Conservation (phyloP, 2,888 invertebrate genomes). For the Emmelina monodactyla region DNA sequence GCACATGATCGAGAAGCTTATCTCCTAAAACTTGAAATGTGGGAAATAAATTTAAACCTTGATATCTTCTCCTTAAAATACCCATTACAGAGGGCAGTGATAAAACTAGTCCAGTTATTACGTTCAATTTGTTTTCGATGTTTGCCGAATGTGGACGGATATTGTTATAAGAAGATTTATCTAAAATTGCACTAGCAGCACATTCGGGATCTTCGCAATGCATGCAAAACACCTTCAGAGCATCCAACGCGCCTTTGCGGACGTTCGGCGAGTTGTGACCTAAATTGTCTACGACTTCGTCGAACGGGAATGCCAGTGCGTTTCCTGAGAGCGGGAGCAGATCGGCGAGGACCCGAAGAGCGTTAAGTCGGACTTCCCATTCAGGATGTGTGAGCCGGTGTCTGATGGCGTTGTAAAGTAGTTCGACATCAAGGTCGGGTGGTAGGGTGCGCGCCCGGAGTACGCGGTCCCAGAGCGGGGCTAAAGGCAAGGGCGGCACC, state of each 20-base stretch:
- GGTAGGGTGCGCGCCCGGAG: slow-evolving; percentile 77
- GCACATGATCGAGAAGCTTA: slow-evolving; percentile 56
- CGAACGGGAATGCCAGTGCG: slow-evolving; percentile 74
- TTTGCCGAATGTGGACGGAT: slow-evolving; percentile 61
- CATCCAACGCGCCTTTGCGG: slow-evolving; percentile 80
- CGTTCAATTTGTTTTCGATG: slow-evolving; percentile 55
- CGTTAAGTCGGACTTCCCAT: slow-evolving; percentile 85
- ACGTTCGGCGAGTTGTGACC: slow-evolving; percentile 84
- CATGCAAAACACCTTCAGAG: slow-evolving; percentile 74
- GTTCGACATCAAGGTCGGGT: slow-evolving; percentile 69
- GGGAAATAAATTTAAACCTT: slow-evolving; percentile 52
- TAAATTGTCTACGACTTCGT: slow-evolving; percentile 78
- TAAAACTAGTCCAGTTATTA: slow-evolving; percentile 71
- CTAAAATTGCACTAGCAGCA: slow-evolving; percentile 70
- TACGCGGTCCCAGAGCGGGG: slow-evolving; percentile 83
- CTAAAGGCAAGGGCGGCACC: slow-evolving; percentile 65
- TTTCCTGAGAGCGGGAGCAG: slow-evolving; percentile 77
- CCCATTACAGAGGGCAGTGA: slow-evolving; percentile 70
- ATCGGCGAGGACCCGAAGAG: slow-evolving; percentile 79
- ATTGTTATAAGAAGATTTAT: slow-evolving; percentile 70
- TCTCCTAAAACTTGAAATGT: slow-evolving; percentile 62
- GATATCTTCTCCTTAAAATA: slow-evolving; percentile 57
- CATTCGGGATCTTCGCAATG: slow-evolving; percentile 73
- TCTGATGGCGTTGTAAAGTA: slow-evolving; percentile 74
- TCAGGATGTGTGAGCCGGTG: slow-evolving; percentile 80